Evolutionary conservation across 2,797 vertebrate genomes (phyloP).

Genomic region (Ceryle rudis): DNA sequence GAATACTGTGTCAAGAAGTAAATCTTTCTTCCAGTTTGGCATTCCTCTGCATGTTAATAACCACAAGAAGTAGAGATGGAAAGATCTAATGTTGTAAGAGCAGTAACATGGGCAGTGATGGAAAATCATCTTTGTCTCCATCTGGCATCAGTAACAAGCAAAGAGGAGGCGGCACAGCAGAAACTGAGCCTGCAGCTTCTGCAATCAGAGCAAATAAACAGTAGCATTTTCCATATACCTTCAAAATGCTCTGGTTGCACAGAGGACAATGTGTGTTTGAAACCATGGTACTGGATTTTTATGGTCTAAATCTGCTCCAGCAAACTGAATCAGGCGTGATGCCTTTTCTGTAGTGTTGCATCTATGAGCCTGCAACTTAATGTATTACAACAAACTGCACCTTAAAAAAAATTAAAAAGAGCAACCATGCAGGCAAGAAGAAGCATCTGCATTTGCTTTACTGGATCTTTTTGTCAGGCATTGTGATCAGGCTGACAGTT

Average conservation of each 20-base stretch:
- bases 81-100: slow-evolving; percentile 56
- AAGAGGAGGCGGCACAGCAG: neutral
- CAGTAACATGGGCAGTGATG: slow-evolving; percentile 7
- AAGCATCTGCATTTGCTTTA: slow-evolving; percentile 69
- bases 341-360: neutral
- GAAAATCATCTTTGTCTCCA: slow-evolving; percentile 18
- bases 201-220: neutral
- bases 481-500: slow-evolving; percentile 78
- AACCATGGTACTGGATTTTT: neutral
- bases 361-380: neutral
- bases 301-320: neutral
- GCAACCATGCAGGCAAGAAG: slow-evolving; percentile 62
- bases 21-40: slow-evolving; percentile 8
- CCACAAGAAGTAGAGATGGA: slow-evolving; percentile 62
- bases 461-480: slow-evolving; percentile 71
- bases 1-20: slow-evolving; percentile 20
- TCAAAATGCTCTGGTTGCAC: neutral
- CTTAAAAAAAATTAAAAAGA: slow-evolving; percentile 52
- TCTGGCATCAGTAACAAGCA: neutral
- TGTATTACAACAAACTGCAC: slow-evolving; percentile 33
- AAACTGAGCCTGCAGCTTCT: neutral
- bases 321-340: accelerated
- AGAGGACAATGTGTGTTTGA: neutral
- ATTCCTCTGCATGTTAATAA: slow-evolving; percentile 43
- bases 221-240: neutral